These are phyloP conservation scores for Cephalopterus ornatus DNA, from an alignment of 2,113 vertebrate species.

Conservation along the genomic window DNA sequence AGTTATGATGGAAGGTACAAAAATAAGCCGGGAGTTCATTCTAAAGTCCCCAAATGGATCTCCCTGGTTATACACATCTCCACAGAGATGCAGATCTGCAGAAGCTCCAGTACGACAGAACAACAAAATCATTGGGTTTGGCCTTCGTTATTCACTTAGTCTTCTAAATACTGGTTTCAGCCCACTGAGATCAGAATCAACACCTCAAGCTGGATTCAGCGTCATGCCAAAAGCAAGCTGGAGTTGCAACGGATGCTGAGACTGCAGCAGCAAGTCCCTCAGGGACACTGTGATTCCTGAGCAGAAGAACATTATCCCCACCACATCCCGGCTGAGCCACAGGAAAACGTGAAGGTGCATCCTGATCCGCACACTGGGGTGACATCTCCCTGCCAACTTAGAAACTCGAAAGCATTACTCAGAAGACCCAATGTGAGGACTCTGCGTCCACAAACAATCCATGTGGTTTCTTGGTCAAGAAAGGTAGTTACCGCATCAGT, in stretches of 20 bases:
- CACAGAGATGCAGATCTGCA: too few species aligned
- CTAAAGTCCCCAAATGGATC: fast-evolving
- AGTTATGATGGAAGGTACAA: neutral
- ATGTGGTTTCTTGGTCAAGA: neutral
- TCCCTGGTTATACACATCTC: fast-evolving
- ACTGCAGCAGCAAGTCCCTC: neutral
- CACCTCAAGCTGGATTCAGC: neutral
- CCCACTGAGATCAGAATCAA: neutral
- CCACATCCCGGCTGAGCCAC: neutral
- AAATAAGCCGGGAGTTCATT: neutral
- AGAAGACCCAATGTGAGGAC: neutral
- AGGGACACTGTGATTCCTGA: neutral
- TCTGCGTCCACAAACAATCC: neutral
- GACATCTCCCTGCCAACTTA: neutral
- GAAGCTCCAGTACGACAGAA: neutral
- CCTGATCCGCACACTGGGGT: neutral
- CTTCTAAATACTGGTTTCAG: neutral
- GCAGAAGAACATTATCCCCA: neutral
- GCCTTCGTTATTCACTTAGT: neutral
- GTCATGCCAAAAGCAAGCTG: neutral
- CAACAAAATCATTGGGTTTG: neutral
- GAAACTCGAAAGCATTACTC: neutral
- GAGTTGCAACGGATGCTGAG: neutral
- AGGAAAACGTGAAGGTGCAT: neutral
- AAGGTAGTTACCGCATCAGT: neutral